Percentiles rank a stretch among this genome's conserved stretches.
Evolutionary conservation across 2,113 vertebrate genomes (phyloP).

Genomic region (Vanacampus margaritifer): DNA sequence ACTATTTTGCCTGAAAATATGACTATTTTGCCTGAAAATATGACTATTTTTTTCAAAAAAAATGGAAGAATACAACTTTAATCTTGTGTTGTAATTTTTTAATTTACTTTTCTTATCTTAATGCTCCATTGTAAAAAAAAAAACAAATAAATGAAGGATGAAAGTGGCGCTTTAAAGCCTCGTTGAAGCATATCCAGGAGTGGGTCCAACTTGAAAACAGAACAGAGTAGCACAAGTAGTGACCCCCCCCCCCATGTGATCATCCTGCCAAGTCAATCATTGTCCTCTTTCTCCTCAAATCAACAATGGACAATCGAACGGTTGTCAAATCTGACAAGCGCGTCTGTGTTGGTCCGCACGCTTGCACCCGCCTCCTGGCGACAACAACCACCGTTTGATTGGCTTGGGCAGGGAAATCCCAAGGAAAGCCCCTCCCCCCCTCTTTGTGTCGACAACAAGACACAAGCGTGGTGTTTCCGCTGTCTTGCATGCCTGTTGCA

Average conservation of each 20-base stretch:
- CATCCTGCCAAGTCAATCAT: not conserved
- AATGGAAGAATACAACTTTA: too few relatives aligned
- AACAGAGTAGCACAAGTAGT: too few relatives aligned
- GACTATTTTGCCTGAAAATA: too few relatives aligned
- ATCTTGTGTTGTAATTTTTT: too few relatives aligned
- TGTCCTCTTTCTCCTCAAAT: constrained; percentile 15
- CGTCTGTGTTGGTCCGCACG: constrained; percentile 36
- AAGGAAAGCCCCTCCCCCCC: constrained; percentile 43
- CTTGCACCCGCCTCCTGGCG: constrained; percentile 26
- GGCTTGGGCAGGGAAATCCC: constrained; percentile 58
- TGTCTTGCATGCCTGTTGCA: constrained; percentile 72
- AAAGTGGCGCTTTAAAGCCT: constrained; percentile 6
- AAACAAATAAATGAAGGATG: constrained; percentile 24
- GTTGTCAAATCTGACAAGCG: constrained; percentile 40
- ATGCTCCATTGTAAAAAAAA: too few relatives aligned
- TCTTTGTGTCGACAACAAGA: constrained; percentile 56
- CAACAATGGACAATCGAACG: constrained; percentile 22
- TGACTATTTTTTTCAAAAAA: too few relatives aligned
- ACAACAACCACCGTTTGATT: constrained; percentile 46
- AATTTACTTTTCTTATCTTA: too few relatives aligned
- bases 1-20: too few relatives aligned
- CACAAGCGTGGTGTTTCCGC: constrained; percentile 62
- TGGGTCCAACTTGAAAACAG: too few relatives aligned
- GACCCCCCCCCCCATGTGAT: not conserved
- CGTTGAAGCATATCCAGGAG: not conserved